These are phyloP conservation scores for Eulemur mongoz DNA, from an alignment of 2,797 vertebrate species.

Conservation along the genomic window DNA sequence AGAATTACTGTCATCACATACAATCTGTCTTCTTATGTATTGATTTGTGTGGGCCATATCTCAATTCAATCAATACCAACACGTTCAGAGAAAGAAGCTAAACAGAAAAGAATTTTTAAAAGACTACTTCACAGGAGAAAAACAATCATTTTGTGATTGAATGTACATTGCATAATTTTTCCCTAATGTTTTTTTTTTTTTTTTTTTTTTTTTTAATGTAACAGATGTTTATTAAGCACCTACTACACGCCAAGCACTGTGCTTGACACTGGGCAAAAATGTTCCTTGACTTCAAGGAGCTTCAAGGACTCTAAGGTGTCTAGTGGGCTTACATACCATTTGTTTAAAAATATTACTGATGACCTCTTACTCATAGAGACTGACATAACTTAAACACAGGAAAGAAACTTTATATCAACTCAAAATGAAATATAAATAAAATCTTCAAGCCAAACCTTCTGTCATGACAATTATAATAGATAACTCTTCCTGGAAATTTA, in stretches of 20 bases:
- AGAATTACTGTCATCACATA: slow-evolving; percentile 29
- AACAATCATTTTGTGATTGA: not conserved
- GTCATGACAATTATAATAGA: not conserved
- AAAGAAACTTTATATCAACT: not conserved
- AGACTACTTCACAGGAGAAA: not conserved
- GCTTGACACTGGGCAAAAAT: not conserved
- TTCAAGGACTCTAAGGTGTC: not conserved
- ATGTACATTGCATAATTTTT: not conserved
- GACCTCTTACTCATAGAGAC: not conserved
- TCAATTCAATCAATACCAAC: slow-evolving; percentile 27
- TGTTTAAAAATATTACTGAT: not conserved
- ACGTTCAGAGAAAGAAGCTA: not conserved
- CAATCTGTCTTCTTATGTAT: slow-evolving; percentile 3
- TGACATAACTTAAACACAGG: not conserved
- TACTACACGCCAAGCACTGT: not conserved
- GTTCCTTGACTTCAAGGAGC: not conserved
- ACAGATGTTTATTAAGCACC: not conserved
- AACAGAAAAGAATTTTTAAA: slow-evolving; percentile 34
- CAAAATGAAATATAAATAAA: not conserved
- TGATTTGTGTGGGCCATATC: not conserved
- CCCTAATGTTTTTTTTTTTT: not conserved
- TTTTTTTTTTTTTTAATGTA: too few species aligned
- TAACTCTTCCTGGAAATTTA: not conserved
- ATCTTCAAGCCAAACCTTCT: not conserved
- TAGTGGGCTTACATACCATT: not conserved